phyloP scores from a whole-genome alignment of 2,888 invertebrate species.

The Pasiphila rectangulata region DNA sequence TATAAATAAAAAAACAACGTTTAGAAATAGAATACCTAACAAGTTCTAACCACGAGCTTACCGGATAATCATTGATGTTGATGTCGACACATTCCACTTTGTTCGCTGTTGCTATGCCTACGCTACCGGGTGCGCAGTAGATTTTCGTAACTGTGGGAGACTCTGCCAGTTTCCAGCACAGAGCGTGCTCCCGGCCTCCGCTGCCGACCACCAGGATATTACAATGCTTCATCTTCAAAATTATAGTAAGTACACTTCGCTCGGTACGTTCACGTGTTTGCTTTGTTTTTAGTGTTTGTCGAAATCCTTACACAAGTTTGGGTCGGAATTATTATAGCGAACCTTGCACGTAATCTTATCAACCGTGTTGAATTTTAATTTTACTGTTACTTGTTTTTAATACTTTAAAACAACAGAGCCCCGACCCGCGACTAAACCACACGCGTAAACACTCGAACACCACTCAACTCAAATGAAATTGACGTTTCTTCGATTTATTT shows the following conservation, averaged over 20 bases:
- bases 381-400: not conserved
- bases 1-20: too few species aligned
- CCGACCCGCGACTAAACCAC: constrained; percentile 43
- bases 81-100: constrained; percentile 85
- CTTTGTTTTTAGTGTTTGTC: not conserved
- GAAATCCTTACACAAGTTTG: not conserved
- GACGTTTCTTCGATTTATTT: too few species aligned
- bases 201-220: constrained; percentile 91
- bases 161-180: constrained; percentile 95
- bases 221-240: constrained; percentile 58
- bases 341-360: not conserved
- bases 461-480: constrained; percentile 34
- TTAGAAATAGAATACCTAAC: too few species aligned
- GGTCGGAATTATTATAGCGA: not conserved
- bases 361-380: not conserved
- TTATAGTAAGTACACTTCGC: constrained; percentile 37
- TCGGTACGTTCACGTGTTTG: constrained; percentile 43
- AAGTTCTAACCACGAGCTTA: constrained; percentile 71
- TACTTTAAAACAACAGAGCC: not conserved
- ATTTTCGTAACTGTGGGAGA: constrained; percentile 86
- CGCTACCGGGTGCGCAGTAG: constrained; percentile 94
- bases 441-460: constrained; percentile 64
- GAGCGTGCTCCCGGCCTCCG: constrained; percentile 97
- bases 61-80: constrained; percentile 85
- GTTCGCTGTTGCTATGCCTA: constrained; percentile 87